A percentile compares a stretch with the other conserved stretches of the same genome.
Evolutionary conservation across 1,140 invertebrate species (phyloP).

Genomic region (Carposina sasakii): DNA sequence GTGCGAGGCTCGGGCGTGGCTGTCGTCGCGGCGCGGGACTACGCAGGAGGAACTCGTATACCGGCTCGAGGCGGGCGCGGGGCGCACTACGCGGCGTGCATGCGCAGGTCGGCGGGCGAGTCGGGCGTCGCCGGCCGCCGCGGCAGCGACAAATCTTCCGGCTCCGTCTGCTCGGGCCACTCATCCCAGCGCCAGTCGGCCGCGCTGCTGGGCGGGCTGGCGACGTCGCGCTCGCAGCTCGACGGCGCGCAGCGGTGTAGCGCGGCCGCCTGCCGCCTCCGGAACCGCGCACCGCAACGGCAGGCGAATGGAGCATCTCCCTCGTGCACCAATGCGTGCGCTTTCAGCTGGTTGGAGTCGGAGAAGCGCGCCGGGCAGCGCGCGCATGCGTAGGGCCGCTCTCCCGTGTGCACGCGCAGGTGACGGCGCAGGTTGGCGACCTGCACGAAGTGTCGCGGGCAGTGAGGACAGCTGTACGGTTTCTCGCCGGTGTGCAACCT

Average conservation of each 20-base stretch:
- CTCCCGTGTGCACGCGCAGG: constrained; percentile 95
- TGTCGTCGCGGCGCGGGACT: constrained; percentile 38
- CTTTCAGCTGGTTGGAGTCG: constrained; percentile 95
- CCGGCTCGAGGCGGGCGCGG: constrained; percentile 62
- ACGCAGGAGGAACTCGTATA: constrained; percentile 74
- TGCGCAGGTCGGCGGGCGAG: constrained; percentile 60
- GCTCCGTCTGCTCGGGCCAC: constrained; percentile 88
- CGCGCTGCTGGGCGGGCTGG: constrained; percentile 50
- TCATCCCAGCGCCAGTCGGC: constrained; percentile 63
- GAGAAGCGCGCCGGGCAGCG: constrained; percentile 92
- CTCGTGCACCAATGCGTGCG: constrained; percentile 90
- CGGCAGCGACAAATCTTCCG: constrained; percentile 81
- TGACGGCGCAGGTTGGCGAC: constrained; percentile 95
- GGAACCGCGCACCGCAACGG: constrained; percentile 83
- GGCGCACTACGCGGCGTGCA: constrained; percentile 61
- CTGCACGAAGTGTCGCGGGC: constrained; percentile 93
- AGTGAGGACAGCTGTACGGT: constrained; percentile 93
- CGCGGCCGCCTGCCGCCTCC: constrained; percentile 87
- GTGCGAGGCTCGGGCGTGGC: too few relatives aligned
- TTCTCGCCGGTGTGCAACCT: constrained; percentile 94
- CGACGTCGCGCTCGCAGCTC: constrained; percentile 43
- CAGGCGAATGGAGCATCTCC: constrained; percentile 92
- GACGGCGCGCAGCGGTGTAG: constrained; percentile 84
- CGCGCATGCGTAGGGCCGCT: constrained; percentile 94
- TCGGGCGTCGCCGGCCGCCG: constrained; percentile 60